Evolutionary conservation across 2,888 invertebrate species (phyloP).

Genomic region (Apodemia hepburni): DNA sequence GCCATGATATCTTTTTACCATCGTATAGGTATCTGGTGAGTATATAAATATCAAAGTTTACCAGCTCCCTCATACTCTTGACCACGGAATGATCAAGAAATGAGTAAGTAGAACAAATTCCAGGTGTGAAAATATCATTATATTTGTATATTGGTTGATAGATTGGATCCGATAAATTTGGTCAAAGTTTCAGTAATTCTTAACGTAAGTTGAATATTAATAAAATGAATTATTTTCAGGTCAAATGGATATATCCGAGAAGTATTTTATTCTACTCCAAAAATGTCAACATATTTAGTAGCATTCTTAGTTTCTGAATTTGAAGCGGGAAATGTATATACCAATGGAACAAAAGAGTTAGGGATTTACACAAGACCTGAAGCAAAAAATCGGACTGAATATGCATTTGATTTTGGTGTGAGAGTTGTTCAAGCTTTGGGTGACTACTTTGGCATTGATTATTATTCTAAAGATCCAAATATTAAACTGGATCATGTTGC

Average conservation of each 20-base stretch:
- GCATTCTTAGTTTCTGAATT: conserved; percentile 92
- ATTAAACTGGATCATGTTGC: conserved; percentile 92
- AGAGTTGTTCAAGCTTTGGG: conserved; percentile 72
- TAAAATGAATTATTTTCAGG: conserved; percentile 41
- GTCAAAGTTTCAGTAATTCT: no score
- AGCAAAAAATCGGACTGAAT: conserved; percentile 83
- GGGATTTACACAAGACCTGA: conserved; percentile 85
- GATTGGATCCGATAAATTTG: no score
- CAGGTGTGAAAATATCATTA: no score
- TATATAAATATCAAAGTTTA: no score
- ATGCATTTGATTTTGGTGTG: conserved; percentile 82
- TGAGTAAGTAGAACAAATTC: no score
- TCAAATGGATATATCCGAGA: conserved; percentile 80
- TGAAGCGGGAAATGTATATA: conserved; percentile 46
- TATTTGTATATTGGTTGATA: no score
- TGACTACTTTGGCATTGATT: conserved; percentile 79
- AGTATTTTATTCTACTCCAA: conserved; percentile 81
- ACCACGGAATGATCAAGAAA: no score
- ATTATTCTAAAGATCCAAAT: conserved; percentile 74
- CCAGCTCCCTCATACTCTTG: no score
- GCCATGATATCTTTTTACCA: no score
- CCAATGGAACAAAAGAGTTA: conserved; percentile 54
- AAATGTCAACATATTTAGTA: conserved; percentile 91
- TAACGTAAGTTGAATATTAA: no score
- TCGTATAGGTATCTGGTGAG: no score